These are phyloP conservation scores for Dromius quadrimaculatus DNA, from an alignment of 2,888 invertebrate genomes.

Conservation along the genomic window DNA sequence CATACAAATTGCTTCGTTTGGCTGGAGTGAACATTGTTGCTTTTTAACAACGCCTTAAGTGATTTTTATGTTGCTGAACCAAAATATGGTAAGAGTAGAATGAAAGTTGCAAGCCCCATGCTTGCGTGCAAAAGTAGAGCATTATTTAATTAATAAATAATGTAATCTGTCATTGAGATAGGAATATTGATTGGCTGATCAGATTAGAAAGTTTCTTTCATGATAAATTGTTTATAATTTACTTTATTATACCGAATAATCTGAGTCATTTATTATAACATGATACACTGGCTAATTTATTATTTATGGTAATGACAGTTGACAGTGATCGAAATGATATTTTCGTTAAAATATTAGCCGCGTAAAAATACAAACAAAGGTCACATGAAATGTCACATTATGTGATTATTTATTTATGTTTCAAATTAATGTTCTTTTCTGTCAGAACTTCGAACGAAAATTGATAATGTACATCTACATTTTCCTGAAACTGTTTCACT, in stretches of 20 bases:
- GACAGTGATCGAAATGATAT: constrained; percentile 33
- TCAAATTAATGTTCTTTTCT: constrained; percentile 18
- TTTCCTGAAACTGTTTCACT: background rate
- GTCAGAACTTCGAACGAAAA: background rate
- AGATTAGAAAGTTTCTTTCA: constrained; percentile 32
- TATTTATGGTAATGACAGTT: constrained; percentile 34
- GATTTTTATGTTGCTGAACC: background rate
- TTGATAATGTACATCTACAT: background rate
- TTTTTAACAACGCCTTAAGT: background rate
- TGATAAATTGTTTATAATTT: constrained; percentile 34
- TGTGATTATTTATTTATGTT: constrained; percentile 14
- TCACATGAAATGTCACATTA: constrained; percentile 16
- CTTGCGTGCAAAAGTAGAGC: background rate
- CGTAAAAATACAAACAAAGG: constrained; percentile 11
- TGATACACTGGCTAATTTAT: constrained; percentile 16
- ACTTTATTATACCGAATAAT: constrained; percentile 27
- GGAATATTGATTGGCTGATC: constrained; percentile 23
- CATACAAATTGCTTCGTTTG: constrained; percentile 43
- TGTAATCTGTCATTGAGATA: constrained; percentile 17
- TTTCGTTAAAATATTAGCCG: constrained; percentile 16
- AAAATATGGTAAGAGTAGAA: too few relatives aligned
- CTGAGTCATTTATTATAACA: constrained; percentile 31
- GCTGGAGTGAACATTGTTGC: constrained; percentile 5
- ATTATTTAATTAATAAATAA: constrained; percentile 16
- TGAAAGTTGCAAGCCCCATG: constrained; percentile 2